Conservation (phyloP, 2,113 vertebrate species). For the Mola mola region DNA sequence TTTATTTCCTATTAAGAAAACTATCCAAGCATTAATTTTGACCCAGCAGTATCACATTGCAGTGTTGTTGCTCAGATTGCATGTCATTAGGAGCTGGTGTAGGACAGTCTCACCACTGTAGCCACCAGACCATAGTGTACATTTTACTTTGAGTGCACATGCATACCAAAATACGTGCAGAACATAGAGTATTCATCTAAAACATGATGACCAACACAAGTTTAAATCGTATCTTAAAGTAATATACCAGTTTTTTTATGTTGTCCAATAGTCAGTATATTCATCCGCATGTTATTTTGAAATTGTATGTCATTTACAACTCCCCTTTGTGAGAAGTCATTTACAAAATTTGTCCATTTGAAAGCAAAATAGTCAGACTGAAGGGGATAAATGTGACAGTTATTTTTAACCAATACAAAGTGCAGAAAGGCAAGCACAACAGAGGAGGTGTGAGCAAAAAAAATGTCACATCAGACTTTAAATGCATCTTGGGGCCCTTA, state of each 20-base stretch:
- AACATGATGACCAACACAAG: too few relatives aligned
- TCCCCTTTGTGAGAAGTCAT: too few relatives aligned
- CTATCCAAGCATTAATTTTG: constrained; percentile 20
- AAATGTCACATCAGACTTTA: constrained; percentile 22
- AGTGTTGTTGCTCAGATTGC: constrained; percentile 9
- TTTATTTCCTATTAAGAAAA: constrained; percentile 17
- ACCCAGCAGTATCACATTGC: too few relatives aligned
- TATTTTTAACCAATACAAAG: constrained; percentile 9
- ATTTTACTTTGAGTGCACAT: constrained; percentile 2
- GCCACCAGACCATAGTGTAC: constrained; percentile 8
- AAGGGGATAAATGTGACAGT: constrained; percentile 15
- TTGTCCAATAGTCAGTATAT: too few relatives aligned
- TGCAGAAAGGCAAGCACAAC: not conserved
- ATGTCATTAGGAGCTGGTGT: constrained; percentile 9
- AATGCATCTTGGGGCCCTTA: constrained; percentile 23
- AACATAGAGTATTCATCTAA: too few relatives aligned
- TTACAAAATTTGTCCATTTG: not conserved
- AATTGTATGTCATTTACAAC: too few relatives aligned
- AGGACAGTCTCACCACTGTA: constrained; percentile 13
- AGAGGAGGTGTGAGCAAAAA: not conserved
- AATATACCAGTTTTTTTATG: too few relatives aligned
- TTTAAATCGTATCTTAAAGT: too few relatives aligned
- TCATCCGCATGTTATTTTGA: too few relatives aligned
- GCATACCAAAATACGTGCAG: too few relatives aligned
- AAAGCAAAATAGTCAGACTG: constrained; percentile 18